Conservation (phyloP, 2,797 vertebrate species). For the Cynopterus sphinx region DNA sequence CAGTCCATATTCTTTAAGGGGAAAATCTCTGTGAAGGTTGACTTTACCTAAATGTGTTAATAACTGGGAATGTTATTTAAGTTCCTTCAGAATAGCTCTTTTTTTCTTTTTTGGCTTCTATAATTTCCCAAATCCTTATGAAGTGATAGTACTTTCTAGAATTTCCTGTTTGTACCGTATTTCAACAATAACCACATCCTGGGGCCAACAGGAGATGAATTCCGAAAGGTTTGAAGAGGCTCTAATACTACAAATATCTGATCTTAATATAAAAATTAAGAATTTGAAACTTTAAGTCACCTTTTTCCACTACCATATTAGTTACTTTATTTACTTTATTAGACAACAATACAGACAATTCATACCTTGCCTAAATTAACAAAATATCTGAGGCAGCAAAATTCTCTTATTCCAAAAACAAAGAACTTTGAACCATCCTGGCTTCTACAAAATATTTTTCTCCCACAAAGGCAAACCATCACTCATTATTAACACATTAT, state of each 20-base stretch:
- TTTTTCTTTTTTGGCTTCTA: neutral
- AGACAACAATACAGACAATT: constrained; percentile 26
- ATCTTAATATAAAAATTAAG: neutral
- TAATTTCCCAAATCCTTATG: constrained; percentile 14
- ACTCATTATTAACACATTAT: neutral
- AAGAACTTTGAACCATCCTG: neutral
- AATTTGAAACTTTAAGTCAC: constrained; percentile 42
- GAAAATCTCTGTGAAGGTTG: neutral
- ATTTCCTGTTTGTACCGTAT: constrained; percentile 33
- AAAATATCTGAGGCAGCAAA: constrained; percentile 30
- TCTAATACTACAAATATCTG: neutral
- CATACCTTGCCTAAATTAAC: constrained; percentile 35
- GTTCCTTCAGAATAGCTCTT: neutral
- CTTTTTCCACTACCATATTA: neutral
- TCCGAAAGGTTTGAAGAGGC: neutral
- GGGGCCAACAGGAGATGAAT: neutral
- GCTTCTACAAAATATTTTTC: neutral
- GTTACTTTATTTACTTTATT: constrained; percentile 46
- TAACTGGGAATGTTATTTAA: neutral
- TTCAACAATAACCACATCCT: constrained; percentile 20
- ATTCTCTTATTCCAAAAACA: constrained; percentile 32
- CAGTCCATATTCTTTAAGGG: neutral
- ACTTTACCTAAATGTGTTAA: constrained; percentile 34
- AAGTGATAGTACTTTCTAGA: neutral
- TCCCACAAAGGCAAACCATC: neutral